A percentile compares a stretch with the other conserved stretches of the same genome.
phyloP scores from a whole-genome alignment of 2,113 vertebrate species.

The Mionectes macconnelli region DNA sequence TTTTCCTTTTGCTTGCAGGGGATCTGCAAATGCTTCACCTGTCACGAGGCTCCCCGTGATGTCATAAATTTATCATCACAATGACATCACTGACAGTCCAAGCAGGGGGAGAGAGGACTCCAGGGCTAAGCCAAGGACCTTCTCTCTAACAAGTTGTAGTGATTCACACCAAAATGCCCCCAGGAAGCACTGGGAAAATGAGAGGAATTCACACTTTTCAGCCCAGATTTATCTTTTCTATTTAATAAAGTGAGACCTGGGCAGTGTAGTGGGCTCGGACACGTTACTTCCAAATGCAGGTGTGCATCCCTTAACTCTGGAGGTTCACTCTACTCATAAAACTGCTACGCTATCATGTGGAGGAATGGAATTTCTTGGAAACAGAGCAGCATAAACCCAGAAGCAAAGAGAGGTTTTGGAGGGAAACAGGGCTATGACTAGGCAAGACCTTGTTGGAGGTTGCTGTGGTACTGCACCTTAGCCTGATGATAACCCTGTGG shows the following conservation, averaged over 20 bases:
- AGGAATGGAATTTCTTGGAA: too few relatives aligned
- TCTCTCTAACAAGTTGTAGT: not conserved
- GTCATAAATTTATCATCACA: not conserved
- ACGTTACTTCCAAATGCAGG: not conserved
- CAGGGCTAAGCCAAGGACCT: not conserved
- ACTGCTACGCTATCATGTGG: too few relatives aligned
- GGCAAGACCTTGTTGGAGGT: not conserved
- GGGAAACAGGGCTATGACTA: not conserved
- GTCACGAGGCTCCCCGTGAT: not conserved
- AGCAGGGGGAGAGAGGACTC: not conserved
- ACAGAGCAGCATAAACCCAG: too few relatives aligned
- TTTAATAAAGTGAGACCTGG: not conserved
- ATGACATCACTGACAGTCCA: not conserved
- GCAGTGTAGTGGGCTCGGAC: not conserved
- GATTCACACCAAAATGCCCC: not conserved
- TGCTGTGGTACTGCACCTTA: not conserved
- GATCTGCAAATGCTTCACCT: not conserved
- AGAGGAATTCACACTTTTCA: not conserved
- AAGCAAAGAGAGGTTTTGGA: not conserved
- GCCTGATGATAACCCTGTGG: not conserved
- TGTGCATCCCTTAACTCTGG: not conserved
- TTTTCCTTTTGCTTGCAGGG: not conserved
- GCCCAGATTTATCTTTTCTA: not conserved
- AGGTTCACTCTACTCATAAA: not conserved
- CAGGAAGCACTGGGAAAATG: not conserved